phyloP scores from a whole-genome alignment of 2,888 invertebrate genomes.

The Himalopsyche anomala region DNA sequence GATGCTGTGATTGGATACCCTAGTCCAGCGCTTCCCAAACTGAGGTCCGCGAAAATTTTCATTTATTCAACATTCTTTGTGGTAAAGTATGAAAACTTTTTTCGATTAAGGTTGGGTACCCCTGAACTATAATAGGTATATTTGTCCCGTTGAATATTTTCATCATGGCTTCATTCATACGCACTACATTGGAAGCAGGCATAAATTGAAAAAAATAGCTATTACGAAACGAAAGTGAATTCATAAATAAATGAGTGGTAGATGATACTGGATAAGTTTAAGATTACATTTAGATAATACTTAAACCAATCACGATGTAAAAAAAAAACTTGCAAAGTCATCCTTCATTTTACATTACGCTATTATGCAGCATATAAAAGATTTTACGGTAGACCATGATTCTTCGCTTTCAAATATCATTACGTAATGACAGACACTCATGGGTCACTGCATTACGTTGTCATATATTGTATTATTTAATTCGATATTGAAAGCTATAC shows the following conservation, averaged over 20 bases:
- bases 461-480: neutral
- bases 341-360: neutral
- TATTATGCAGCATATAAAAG: neutral
- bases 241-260: neutral
- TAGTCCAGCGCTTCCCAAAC: too few relatives aligned
- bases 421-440: neutral
- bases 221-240: slow-evolving; percentile 13
- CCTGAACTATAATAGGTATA: too few relatives aligned
- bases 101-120: too few relatives aligned
- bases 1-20: too few relatives aligned
- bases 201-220: neutral
- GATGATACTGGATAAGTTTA: neutral
- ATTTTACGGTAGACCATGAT: neutral
- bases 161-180: too few relatives aligned
- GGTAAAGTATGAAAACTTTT: too few relatives aligned
- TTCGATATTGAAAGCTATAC: neutral
- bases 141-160: too few relatives aligned
- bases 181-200: too few relatives aligned
- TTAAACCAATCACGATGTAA: neutral
- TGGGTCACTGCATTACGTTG: neutral
- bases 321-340: neutral
- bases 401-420: neutral
- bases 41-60: too few relatives aligned
- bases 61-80: too few relatives aligned
- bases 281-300: neutral